Evolutionary conservation across 2,888 invertebrate species (phyloP), one percentile per base, ranked within the genome.

Genomic region (Torymus tubicola): DNA sequence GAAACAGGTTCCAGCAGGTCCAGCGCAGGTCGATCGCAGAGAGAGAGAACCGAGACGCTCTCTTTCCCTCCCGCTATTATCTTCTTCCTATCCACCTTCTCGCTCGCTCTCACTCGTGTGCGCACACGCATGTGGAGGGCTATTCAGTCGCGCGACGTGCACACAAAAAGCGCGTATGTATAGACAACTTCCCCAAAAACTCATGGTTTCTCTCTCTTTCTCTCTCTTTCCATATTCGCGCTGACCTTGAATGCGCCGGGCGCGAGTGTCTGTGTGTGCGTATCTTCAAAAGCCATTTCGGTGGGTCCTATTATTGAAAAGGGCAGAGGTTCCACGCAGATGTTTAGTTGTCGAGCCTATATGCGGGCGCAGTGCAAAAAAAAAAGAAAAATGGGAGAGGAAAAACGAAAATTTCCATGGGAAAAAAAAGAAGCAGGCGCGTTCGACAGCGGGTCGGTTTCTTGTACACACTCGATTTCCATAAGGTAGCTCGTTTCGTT

Each of bases 1-100:
- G 84, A 85, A 88, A 87, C 89, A 89, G 89, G 89, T 89, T 87
- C 85, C 86, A 87, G 84, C 89, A 88, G 89, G 89, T 89, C 87
- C 87, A 84, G 85, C 82, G 78, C 85, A 84, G 84, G 84, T 87
- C 85, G 82, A 78, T 68, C 80, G 77, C 84, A 82, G 79, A 70
- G 64, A 76, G 21, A 21, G 50, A 58, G 21, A 21, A 21, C 21
- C 21, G 21, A 53, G 63, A 31, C 52, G 57, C 81, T 81, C 75
- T 55, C 57, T 64, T 64, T 60, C 63, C 58, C 58, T 52, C 68
- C 68, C 50, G 42, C 42, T 53, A 68, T 73, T 69, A 71, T 73
- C 79, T 68, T 68, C 42, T 42, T 42, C 42, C 42, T 42, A 42
- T 42, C 58, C 74, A 42, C 57, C 63, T 67, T 80, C 63, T 77